Conservation (phyloP, 2,888 invertebrate genomes). For the Spisula subtruncata region DNA sequence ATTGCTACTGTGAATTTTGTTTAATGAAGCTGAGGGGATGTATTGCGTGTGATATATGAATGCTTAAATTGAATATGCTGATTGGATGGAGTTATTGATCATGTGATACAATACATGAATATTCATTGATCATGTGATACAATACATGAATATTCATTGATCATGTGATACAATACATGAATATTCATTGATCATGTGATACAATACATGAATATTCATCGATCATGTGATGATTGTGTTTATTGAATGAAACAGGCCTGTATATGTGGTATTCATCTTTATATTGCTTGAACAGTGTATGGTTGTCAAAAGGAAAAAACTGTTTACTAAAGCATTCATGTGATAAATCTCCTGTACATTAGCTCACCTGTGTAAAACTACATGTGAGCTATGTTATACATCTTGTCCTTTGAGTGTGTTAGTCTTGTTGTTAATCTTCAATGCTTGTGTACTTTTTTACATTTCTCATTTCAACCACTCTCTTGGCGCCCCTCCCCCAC, state of each 20-base stretch:
- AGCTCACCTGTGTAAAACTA: conserved; percentile 12
- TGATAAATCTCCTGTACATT: neutral
- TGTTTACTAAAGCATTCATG: conserved; percentile 29
- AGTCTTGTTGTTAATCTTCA: conserved; percentile 20
- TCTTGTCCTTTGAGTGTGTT: neutral
- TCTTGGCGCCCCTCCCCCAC: neutral
- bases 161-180: no score
- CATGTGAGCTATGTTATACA: conserved; percentile 6
- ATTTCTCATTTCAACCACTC: neutral
- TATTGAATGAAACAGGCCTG: conserved; percentile 41
- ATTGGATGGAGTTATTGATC: conserved; percentile 49
- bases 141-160: no score
- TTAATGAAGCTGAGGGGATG: conserved; percentile 34
- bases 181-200: conserved; percentile 65
- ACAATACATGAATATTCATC: conserved; percentile 57
- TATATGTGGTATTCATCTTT: conserved; percentile 14
- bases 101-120: conserved; percentile 64
- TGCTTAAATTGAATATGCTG: conserved; percentile 42
- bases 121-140: conserved; percentile 63
- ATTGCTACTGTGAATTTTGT: conserved; percentile 46
- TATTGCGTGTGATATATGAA: conserved; percentile 62
- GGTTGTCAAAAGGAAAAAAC: conserved; percentile 29
- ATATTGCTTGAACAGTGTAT: conserved; percentile 26
- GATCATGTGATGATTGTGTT: conserved; percentile 58
- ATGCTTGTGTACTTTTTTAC: conserved; percentile 9